phyloP scores from a whole-genome alignment of 2,113 vertebrate genomes.

The Prunella fulvescens region DNA sequence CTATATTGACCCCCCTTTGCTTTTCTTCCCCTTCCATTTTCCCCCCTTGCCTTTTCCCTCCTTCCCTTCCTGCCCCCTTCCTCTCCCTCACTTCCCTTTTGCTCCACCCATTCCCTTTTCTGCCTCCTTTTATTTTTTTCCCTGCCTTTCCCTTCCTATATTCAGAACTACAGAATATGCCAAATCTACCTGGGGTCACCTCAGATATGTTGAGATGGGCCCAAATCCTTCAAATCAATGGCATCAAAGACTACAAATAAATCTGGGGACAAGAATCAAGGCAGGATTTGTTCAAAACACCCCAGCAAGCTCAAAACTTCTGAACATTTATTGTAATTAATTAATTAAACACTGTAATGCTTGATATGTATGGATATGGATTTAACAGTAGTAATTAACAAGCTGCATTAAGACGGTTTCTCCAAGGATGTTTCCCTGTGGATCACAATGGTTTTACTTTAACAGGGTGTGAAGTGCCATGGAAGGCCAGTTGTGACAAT shows the following conservation, averaged over 20 bases:
- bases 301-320: not conserved
- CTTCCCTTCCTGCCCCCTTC: not conserved
- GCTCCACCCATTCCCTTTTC: not conserved
- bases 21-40: not conserved
- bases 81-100: not conserved
- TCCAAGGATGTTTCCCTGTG: not conserved
- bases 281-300: not conserved
- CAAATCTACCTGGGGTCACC: too few species aligned
- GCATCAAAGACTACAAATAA: not conserved
- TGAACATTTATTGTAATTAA: not conserved
- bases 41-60: not conserved
- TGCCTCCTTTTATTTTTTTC: too few species aligned
- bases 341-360: not conserved
- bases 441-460: not conserved
- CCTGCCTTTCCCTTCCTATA: not conserved
- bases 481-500: not conserved
- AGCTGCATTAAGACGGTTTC: not conserved
- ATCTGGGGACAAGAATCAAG: accelerated
- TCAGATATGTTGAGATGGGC: not conserved
- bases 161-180: not conserved
- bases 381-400: not conserved
- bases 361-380: not conserved
- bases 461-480: not conserved
- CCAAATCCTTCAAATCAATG: not conserved
- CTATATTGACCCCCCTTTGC: not conserved